A percentile compares a stretch with the other conserved stretches of the same genome.
These are phyloP conservation scores for Gisinianus flammeolus DNA, from an alignment of 2,888 invertebrate species.

Conservation along the genomic window DNA sequence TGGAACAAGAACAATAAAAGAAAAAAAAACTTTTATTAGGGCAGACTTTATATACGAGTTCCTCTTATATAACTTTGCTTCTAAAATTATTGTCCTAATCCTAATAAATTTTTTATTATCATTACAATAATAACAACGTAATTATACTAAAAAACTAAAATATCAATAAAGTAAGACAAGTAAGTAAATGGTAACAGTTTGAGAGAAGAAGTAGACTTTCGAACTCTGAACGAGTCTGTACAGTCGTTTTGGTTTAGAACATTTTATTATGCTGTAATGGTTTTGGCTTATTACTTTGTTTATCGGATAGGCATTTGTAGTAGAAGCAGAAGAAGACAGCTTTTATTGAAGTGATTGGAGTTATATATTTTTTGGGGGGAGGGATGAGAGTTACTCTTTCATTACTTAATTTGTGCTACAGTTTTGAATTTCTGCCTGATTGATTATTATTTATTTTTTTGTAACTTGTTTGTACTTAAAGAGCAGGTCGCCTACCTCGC, in stretches of 20 bases:
- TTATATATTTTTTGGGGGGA: background rate
- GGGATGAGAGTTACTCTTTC: too few relatives aligned
- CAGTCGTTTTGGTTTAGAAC: background rate
- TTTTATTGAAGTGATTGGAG: background rate
- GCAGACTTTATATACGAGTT: background rate
- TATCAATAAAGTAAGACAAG: too few relatives aligned
- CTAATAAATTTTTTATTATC: background rate
- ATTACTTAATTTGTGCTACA: background rate
- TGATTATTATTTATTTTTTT: background rate
- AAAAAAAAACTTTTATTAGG: conserved; percentile 5
- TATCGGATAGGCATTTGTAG: too few relatives aligned
- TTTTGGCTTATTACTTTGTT: background rate
- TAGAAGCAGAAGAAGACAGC: background rate
- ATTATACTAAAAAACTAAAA: too few relatives aligned
- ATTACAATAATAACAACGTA: background rate
- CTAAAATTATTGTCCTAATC: too few relatives aligned
- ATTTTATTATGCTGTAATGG: background rate
- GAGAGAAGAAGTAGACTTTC: background rate
- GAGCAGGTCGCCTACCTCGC: conserved; percentile 44
- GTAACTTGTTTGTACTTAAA: conserved; percentile 30
- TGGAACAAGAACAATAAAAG: background rate
- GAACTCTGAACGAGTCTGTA: background rate
- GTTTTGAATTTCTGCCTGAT: background rate
- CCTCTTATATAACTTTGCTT: too few relatives aligned
- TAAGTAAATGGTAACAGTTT: background rate